Base-by-base conservation (phyloP, 1,140 invertebrate genomes). In the Hetaerina americana region DNA sequence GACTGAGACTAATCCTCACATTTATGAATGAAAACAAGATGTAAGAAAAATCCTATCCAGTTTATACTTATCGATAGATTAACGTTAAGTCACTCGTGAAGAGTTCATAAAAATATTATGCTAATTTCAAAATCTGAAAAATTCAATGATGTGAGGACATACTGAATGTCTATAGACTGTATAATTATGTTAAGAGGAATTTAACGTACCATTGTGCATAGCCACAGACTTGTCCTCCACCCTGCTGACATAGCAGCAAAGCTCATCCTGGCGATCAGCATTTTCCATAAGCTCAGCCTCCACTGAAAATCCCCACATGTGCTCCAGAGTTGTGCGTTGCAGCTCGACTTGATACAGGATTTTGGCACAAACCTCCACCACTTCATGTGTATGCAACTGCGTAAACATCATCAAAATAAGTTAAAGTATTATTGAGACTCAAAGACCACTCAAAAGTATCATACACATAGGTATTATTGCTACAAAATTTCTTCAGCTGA, bases 231-330 rank as follows among this genome's bases (percentile, higher is more conserved):
- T 93, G 77, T 96, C 93, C 80, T 96, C 94, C 70, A 98, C 95
- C 68, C 95, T 87, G 81, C 93, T 95, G 75, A 98, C 94, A 82
- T 97, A 98, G 81, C 96, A 96, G 81, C 95, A 95, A 57, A 98
- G 87, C 81, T 98, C 95, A 80, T 98, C 96, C 80, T 98, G 95
- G 66, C 93, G 84, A 80, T 98, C 95, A 18, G 92, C 89, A 82
- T 97, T 97, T 82, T 97, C 95, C 72, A 96, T 95, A 68, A 98
- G 85, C 81, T 98, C 96, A 3, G 96, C 96, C 81, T 98, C 96
- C 26, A 98, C 95, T 72, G 93, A 95, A 82, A 98, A 96, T 72
- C 96, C 96, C 92, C 96, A 98, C 92, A 96, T 95, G 80, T 95
- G 93, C 76, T 96, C 94, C 74, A 95, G 84, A 15, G 91, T 92